phyloP scores from a whole-genome alignment of 2,113 vertebrate species.

The Nannospalax galili region DNA sequence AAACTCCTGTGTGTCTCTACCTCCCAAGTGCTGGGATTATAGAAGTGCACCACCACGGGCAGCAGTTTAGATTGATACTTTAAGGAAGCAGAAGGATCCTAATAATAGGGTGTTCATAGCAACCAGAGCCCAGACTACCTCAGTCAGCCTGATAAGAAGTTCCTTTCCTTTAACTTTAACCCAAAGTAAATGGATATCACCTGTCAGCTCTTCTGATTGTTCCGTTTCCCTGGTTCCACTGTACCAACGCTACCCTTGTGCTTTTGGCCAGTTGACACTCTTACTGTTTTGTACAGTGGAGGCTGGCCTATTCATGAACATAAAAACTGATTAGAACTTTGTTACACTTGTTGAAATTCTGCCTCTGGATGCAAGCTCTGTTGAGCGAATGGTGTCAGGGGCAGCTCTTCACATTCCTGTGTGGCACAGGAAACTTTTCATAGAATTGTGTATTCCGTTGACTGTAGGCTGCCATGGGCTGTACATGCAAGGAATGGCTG shows the following conservation, averaged over 20 bases:
- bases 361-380: neutral
- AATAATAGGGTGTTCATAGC: neutral
- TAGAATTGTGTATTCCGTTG: neutral
- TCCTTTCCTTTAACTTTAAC: neutral
- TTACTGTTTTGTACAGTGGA: neutral
- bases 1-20: too few species aligned
- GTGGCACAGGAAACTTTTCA: neutral
- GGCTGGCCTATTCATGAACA: neutral
- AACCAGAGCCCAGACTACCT: neutral
- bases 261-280: neutral
- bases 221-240: neutral
- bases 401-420: too few species aligned
- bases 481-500: neutral
- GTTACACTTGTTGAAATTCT: neutral
- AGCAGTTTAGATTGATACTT: neutral
- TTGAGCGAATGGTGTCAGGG: neutral
- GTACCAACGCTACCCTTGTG: neutral
- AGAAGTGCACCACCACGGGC: neutral
- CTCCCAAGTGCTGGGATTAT: neutral
- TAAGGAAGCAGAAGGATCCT: neutral
- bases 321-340: neutral
- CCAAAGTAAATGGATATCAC: neutral
- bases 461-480: too few species aligned
- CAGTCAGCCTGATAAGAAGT: neutral
- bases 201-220: neutral